Evolutionary conservation across 2,888 invertebrate species (phyloP), one percentile per base, ranked within the genome.

Genomic region (Phaedon cochleariae): DNA sequence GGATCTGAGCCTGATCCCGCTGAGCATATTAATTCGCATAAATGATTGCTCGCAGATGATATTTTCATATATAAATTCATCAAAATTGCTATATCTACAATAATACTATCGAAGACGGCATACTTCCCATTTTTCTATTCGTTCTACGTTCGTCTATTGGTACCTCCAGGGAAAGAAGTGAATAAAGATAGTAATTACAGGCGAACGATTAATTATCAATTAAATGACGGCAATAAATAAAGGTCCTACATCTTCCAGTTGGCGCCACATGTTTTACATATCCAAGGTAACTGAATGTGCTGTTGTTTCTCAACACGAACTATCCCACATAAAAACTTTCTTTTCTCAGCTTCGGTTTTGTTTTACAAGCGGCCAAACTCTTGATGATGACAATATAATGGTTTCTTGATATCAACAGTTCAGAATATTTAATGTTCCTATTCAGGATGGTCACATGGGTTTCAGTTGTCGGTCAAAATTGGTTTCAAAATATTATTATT

Each of bases 121-220:
- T n/a, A n/a, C n/a, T n/a, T n/a, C n/a, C n/a, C n/a, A n/a, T n/a
- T n/a, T n/a, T n/a, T n/a, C n/a, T n/a, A n/a, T n/a, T n/a, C n/a
- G n/a, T n/a, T n/a, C n/a, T n/a, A n/a, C n/a, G 26, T 41, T 41
- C 41, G n/a, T 41, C 41, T 41, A 41, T 41, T 41, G 41, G 15
- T 64, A 64, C 59, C 74, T 70, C 55, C 65, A 72, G 73, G 73
- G 70, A 66, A 71, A 69, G 67, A 71, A 7, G 73, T 73, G 72
- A 76, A 76, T 75, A 75, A 75, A 71, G 73, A 68, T 77, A 73
- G 77, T 76, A 80, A 80, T 80, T 80, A 79, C 75, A 73, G 66
- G 72, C 73, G 75, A 79, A 78, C 78, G 76, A 80, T 80, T 80
- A 80, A 80, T 80, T 80, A 79, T 78, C 75, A 79, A 78, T 79